phyloP scores from a whole-genome alignment of 2,888 invertebrate species.

The Diogma glabrata region DNA sequence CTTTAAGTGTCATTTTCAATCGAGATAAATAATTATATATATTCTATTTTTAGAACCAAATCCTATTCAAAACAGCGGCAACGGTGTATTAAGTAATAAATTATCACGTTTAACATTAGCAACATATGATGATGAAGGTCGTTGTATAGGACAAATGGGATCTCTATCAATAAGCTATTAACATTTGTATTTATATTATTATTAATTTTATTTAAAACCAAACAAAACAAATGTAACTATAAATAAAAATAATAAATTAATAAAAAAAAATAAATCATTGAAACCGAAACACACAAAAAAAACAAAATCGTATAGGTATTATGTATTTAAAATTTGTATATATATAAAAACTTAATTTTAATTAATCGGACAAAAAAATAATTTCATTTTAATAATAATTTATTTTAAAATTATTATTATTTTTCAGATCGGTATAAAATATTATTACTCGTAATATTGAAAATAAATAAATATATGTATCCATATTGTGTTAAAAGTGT shows the following conservation, averaged over 20 bases:
- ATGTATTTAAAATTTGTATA: constrained; percentile 4
- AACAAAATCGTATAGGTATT: neutral
- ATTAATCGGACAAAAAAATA: constrained; percentile 1
- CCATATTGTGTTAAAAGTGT: too few relatives aligned
- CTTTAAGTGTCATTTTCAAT: too few relatives aligned
- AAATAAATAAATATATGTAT: too few relatives aligned
- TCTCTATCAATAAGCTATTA: constrained; percentile 62
- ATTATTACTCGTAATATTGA: too few relatives aligned
- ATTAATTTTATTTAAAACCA: constrained; percentile 4
- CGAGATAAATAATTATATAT: neutral
- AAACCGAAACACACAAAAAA: constrained; percentile 3
- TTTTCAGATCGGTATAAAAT: too few relatives aligned
- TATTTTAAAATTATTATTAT: too few relatives aligned
- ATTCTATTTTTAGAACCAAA: constrained; percentile 29
- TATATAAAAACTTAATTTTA: constrained; percentile 4
- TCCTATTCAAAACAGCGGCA: constrained; percentile 36
- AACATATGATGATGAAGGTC: constrained; percentile 81
- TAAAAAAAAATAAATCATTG: neutral
- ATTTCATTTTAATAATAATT: too few relatives aligned
- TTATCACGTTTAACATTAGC: constrained; percentile 74
- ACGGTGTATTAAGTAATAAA: constrained; percentile 63
- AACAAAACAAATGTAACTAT: constrained; percentile 9
- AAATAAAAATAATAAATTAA: constrained; percentile 1
- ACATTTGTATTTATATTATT: constrained; percentile 19
- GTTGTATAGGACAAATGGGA: constrained; percentile 77